Evolutionary conservation across 1,140 invertebrate species (phyloP).

Genomic region (Ceratosolen solmsi): DNA sequence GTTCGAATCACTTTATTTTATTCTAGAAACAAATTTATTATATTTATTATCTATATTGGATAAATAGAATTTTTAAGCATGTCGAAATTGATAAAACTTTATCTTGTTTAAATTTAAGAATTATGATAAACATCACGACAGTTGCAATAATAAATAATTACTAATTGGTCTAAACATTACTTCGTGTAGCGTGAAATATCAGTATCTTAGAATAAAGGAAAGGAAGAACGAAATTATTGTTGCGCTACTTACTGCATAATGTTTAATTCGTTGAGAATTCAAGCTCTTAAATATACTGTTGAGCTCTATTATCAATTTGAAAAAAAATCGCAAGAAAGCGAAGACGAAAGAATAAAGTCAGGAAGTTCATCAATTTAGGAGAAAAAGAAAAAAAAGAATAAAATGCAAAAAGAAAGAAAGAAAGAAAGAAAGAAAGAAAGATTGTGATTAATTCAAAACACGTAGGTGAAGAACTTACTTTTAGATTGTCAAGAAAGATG

Average conservation of each 20-base stretch:
- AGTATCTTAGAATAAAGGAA: not conserved
- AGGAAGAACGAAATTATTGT: not conserved
- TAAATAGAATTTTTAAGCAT: no score
- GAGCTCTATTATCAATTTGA: not conserved
- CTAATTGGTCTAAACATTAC: not conserved
- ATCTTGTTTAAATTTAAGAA: no score
- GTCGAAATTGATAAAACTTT: no score
- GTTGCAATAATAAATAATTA: no score
- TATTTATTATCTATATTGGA: no score
- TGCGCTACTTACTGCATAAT: not conserved
- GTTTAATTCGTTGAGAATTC: not conserved
- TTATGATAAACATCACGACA: no score
- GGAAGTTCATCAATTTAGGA: no score
- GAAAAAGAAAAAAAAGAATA: no score
- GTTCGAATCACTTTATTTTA: no score
- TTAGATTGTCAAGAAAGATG: slow-evolving; percentile 16
- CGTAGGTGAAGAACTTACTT: not conserved
- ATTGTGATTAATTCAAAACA: not conserved
- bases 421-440: not conserved
- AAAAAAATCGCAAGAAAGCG: not conserved
- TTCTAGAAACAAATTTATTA: no score
- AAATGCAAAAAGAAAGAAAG: no score
- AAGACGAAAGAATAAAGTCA: not conserved
- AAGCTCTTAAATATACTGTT: slow-evolving; percentile 12
- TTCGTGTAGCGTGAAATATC: not conserved